phyloP scores from a whole-genome alignment of 2,797 vertebrate species.

The Pantherophis alleghaniensis region DNA sequence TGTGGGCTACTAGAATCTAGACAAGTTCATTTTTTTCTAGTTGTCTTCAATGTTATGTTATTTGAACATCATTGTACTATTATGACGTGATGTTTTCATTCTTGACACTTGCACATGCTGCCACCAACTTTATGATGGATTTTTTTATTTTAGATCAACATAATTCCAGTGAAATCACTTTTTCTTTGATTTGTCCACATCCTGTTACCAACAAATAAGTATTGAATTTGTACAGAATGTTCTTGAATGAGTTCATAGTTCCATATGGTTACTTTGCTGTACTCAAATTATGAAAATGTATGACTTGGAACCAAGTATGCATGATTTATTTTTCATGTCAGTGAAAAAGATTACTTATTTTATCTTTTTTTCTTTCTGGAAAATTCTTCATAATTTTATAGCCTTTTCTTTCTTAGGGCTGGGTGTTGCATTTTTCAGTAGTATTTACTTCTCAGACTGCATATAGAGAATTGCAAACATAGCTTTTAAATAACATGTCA shows the following conservation, averaged over 20 bases:
- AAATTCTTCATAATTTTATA: not conserved
- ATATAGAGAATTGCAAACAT: not conserved
- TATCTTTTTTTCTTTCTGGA: not conserved
- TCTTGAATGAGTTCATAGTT: not conserved
- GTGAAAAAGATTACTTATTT: not conserved
- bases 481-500: not conserved
- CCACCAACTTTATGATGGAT: not conserved
- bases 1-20: not conserved
- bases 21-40: not conserved
- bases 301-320: not conserved
- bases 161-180: not conserved
- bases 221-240: not conserved
- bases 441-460: not conserved
- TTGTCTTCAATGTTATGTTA: not conserved
- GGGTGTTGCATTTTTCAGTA: not conserved
- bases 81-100: not conserved
- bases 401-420: not conserved
- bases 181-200: not conserved
- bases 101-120: not conserved
- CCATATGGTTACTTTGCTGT: not conserved
- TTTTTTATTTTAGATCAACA: not conserved
- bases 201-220: not conserved
- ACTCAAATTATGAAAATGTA: not conserved
- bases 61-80: not conserved
- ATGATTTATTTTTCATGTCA: slow-evolving; percentile 1